Base-by-base conservation (phyloP, 2,888 invertebrate species). In the Hypselothyrea guttata region DNA sequence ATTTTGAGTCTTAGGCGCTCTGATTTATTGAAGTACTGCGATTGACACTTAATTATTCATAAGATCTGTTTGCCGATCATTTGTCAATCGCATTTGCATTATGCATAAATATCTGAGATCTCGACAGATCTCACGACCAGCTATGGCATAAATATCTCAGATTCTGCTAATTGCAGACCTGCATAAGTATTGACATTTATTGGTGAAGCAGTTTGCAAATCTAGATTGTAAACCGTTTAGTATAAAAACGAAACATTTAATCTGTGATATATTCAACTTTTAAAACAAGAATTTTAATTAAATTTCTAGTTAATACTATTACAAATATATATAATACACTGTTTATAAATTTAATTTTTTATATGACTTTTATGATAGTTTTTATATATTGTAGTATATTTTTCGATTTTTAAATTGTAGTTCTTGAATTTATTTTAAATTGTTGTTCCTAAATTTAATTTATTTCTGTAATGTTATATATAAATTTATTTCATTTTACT, bases 61-160 rank as follows among this genome's bases (percentile, higher is more conserved):
- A 16, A 31, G 34, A 13, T 40, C n/a, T 40, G 16, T 42, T 40
- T 27, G 54, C 16, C 18, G 55, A 60, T 66, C 67, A 60, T 66
- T 66, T 66, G 42, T 66, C 60, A 66, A 35, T 53, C 35, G 30
- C 33, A 41, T 31, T 12, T 46, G 45, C 63, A 34, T 37, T 31
- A 28, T 28, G 28, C 28, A 28, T 28, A 9, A 7, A 28, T 9
- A 22, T 8, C 1, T 13, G 27, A 40, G 44, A 48, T 53, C 35
- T 52, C 7, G 44, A 12, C 11, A 16, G 49, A 27, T 42, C 38
- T 40, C 16, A 44, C 31, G 44, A 48, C 28, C 11, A 11, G 30
- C 16, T 44, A 16, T 35, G 11, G 35, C 31, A 45, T 40, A 41
- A 45, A 46, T 46, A 42, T 31, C 13, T 5, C n/a, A 40, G 16